Conservation (phyloP, 1,140 invertebrate species). For the Caenorhabditis tropicalis region DNA sequence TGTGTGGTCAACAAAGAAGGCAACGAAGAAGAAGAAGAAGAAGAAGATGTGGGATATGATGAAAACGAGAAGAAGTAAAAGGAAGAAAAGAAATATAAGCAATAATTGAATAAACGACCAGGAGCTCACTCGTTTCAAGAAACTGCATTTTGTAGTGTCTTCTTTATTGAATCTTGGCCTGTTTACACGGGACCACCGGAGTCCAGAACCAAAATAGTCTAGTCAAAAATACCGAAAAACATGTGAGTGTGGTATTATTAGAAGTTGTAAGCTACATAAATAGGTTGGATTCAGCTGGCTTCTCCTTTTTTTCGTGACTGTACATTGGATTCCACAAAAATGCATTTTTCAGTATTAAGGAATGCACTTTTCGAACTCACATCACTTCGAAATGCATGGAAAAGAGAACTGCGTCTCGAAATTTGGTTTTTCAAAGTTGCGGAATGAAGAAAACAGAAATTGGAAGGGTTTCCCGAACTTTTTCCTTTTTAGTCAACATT, state of each 20-base stretch:
- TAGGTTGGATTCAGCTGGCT: too few relatives aligned
- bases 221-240: neutral
- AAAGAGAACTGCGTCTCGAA: neutral
- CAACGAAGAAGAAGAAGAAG: neutral
- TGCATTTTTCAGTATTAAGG: neutral
- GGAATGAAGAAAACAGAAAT: neutral
- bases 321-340: too few relatives aligned
- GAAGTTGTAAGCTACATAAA: too few relatives aligned
- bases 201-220: neutral
- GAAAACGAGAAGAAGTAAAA: neutral
- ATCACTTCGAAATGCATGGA: slow-evolving; percentile 2
- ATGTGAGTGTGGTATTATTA: too few relatives aligned
- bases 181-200: neutral
- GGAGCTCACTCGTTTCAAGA: slow-evolving; percentile 19
- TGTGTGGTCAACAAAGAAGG: slow-evolving; percentile 34
- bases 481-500: too few relatives aligned
- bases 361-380: neutral
- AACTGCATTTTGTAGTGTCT: neutral
- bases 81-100: slow-evolving; percentile 1
- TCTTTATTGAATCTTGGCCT: neutral
- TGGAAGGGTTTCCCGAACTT: too few relatives aligned
- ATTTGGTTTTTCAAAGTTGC: neutral
- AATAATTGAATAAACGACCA: slow-evolving; percentile 31
- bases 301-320: too few relatives aligned
- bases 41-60: neutral